Evolutionary conservation across 2,113 vertebrate genomes (phyloP).

Genomic region (Xiphophorus hellerii): DNA sequence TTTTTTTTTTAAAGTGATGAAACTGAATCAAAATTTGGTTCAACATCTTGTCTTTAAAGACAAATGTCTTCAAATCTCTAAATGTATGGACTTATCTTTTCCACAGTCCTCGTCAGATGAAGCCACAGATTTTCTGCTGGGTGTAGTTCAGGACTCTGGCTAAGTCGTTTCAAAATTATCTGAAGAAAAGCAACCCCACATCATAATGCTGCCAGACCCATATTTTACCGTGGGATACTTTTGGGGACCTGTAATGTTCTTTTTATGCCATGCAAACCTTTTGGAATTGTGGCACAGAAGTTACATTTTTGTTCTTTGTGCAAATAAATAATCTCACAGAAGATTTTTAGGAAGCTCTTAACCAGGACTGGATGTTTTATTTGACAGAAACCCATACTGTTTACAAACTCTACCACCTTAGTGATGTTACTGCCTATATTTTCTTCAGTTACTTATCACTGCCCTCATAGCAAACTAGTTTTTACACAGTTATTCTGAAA

Average conservation of each 20-base stretch:
- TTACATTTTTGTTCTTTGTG: background rate
- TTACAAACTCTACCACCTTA: background rate
- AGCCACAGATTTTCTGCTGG: background rate
- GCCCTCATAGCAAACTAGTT: background rate
- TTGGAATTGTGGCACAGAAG: background rate
- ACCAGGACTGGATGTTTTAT: background rate
- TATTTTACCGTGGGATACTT: background rate
- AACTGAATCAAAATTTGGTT: background rate
- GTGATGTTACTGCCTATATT: no score
- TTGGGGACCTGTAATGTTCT: background rate
- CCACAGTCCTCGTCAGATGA: no score
- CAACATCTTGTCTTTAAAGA: no score
- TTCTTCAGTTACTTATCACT: background rate
- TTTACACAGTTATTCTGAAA: background rate
- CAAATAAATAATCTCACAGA: background rate
- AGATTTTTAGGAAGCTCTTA: background rate
- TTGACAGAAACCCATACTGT: background rate
- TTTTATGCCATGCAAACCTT: background rate
- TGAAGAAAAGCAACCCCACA: background rate
- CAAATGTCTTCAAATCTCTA: no score
- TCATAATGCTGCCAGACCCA: background rate
- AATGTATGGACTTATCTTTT: no score
- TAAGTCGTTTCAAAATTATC: background rate
- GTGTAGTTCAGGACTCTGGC: background rate
- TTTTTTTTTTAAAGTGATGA: background rate